phyloP scores from a whole-genome alignment of 2,113 vertebrate genomes.

The Proterorhinus semilunaris region DNA sequence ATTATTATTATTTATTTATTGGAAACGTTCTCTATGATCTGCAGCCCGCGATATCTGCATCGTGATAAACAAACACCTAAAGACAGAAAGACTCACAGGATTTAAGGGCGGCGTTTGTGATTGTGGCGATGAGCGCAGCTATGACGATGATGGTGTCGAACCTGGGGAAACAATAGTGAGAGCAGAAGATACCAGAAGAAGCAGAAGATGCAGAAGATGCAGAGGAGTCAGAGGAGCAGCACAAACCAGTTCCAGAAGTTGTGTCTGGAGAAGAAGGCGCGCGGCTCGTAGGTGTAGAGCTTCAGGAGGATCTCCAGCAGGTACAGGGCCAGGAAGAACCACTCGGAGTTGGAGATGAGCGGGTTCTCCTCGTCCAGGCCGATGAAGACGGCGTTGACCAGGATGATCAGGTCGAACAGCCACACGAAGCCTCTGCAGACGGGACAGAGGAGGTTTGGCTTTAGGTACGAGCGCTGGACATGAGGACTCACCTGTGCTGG shows the following conservation, averaged over 20 bases:
- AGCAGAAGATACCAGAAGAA: neutral
- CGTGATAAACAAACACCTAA: no score
- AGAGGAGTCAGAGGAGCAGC: neutral
- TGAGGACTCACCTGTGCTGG: slow-evolving; percentile 79
- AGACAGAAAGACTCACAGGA: slow-evolving; percentile 75
- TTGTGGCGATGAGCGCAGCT: slow-evolving; percentile 83
- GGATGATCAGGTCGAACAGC: slow-evolving; percentile 85
- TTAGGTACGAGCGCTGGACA: no score
- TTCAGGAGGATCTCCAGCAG: slow-evolving; percentile 90
- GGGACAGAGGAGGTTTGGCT: neutral
- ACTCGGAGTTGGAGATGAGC: slow-evolving; percentile 82
- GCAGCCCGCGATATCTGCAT: no score
- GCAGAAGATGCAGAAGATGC: neutral
- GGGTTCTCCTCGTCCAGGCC: slow-evolving; percentile 87
- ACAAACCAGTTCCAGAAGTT: slow-evolving; percentile 96
- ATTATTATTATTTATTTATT: no score
- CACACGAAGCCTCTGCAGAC: slow-evolving; percentile 50
- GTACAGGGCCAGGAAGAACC: slow-evolving; percentile 87
- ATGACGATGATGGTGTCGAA: slow-evolving; percentile 90
- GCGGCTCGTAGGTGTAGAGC: slow-evolving; percentile 87
- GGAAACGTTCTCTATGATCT: no score
- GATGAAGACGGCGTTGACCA: slow-evolving; percentile 91
- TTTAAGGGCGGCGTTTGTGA: slow-evolving; percentile 79
- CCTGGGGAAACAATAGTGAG: slow-evolving; percentile 66
- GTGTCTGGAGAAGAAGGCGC: slow-evolving; percentile 82